Evolutionary conservation across 1,140 invertebrate genomes (phyloP).

Genomic region (Leptinotarsa defecta): DNA sequence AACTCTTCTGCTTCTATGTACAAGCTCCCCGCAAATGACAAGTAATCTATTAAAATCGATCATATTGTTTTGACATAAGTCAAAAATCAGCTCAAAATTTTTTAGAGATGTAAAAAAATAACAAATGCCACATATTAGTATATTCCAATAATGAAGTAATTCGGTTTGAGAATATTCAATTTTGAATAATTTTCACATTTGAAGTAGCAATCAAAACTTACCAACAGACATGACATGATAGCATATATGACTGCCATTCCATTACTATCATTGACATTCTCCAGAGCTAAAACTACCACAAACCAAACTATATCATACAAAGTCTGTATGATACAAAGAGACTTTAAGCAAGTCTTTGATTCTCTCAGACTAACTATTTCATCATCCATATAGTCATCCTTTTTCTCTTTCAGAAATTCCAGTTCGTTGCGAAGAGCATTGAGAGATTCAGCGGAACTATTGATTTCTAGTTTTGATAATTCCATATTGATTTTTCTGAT

Average conservation of each 20-base stretch:
- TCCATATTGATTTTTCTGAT: conserved; percentile 55
- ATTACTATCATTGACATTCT: conserved; percentile 64
- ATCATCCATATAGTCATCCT: conserved; percentile 42
- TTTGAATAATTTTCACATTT: too few species aligned
- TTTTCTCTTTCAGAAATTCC: conserved; percentile 57
- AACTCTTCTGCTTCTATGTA: too few species aligned
- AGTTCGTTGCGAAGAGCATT: conserved; percentile 48
- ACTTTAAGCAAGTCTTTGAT: conserved; percentile 51
- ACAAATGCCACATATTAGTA: too few species aligned
- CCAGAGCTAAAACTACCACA: conserved; percentile 71
- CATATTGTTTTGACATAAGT: too few species aligned
- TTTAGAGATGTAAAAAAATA: too few species aligned
- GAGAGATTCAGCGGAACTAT: conserved; percentile 50
- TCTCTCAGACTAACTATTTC: conserved; percentile 50
- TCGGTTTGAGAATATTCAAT: not conserved
- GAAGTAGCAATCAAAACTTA: conserved; percentile 47
- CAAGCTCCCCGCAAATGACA: too few species aligned
- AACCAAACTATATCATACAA: conserved; percentile 64
- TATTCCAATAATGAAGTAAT: too few species aligned
- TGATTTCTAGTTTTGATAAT: conserved; percentile 51
- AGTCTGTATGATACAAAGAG: conserved; percentile 51
- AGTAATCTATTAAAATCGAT: too few species aligned
- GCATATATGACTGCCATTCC: conserved; percentile 65
- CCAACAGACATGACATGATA: conserved; percentile 61
- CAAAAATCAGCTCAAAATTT: too few species aligned